phyloP scores from a whole-genome alignment of 2,797 vertebrate species.

The Pseudochaenichthys georgianus region DNA sequence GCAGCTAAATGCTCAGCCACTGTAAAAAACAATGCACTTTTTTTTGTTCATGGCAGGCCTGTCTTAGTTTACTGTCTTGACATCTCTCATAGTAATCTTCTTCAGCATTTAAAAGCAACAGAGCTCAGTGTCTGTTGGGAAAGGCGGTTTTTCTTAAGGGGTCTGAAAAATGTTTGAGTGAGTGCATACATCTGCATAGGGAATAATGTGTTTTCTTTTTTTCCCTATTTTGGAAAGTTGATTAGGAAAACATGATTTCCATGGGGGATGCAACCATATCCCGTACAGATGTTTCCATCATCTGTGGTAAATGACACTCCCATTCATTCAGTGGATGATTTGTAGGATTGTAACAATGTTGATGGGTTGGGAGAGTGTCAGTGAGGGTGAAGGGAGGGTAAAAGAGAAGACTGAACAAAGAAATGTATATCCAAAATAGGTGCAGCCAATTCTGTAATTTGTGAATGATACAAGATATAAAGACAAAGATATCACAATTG shows the following conservation, averaged over 20 bases:
- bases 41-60: neutral
- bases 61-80: neutral
- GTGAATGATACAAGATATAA: neutral
- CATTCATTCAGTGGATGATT: constrained; percentile 29
- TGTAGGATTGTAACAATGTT: constrained; percentile 29
- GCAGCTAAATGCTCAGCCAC: no score
- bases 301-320: constrained; percentile 34
- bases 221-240: constrained; percentile 26
- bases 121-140: neutral
- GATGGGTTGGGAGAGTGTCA: neutral
- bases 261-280: constrained; percentile 11
- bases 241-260: constrained; percentile 56
- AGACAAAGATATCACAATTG: neutral
- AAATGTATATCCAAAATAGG: neutral
- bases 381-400: neutral
- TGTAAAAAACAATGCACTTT: neutral
- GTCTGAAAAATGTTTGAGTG: constrained; percentile 8
- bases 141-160: constrained; percentile 6
- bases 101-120: constrained; percentile 6
- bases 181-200: constrained; percentile 50
- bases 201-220: constrained; percentile 27
- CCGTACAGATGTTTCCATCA: constrained; percentile 52
- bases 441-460: neutral
- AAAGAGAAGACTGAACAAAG: neutral
- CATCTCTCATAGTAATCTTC: neutral